A percentile compares a stretch with the other conserved stretches of the same genome.
These are phyloP conservation scores for Bombus soroeensis DNA, from an alignment of 1,140 invertebrate genomes.

Conservation along the genomic window DNA sequence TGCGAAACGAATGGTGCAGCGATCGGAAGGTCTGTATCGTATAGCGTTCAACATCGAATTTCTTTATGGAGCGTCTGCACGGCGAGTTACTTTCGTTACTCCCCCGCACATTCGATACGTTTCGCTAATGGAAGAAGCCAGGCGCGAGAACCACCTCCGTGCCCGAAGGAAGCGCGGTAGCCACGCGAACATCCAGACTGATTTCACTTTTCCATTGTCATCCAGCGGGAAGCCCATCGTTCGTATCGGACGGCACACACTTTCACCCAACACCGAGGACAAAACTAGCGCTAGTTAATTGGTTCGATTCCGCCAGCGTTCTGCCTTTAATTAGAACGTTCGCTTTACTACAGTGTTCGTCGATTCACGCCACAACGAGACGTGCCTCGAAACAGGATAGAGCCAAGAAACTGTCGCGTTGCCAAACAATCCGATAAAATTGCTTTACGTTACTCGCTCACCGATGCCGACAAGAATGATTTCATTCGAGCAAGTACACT, in stretches of 20 bases:
- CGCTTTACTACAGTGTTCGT: neutral
- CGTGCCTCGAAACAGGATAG: neutral
- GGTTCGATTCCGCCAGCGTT: neutral
- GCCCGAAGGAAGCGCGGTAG: conserved; percentile 24
- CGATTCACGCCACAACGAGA: neutral
- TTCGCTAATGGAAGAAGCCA: conserved; percentile 26
- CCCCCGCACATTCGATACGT: neutral
- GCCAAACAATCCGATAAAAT: neutral
- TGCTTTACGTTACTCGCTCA: neutral
- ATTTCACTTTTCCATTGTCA: conserved; percentile 76
- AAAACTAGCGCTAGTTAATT: conserved; percentile 49
- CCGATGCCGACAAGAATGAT: neutral
- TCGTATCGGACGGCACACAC: conserved; percentile 45
- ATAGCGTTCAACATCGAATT: neutral
- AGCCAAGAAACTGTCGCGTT: neutral
- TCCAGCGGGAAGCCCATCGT: conserved; percentile 50
- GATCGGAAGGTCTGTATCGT: too few species aligned
- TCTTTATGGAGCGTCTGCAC: neutral
- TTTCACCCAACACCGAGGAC: conserved; percentile 58
- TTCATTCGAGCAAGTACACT: too few species aligned
- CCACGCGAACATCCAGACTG: conserved; percentile 18
- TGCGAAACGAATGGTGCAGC: too few species aligned
- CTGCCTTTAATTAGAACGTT: conserved; percentile 22
- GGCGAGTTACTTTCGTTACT: conserved; percentile 19
- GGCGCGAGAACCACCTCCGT: neutral